These are phyloP conservation scores for Leptobrachium leishanense DNA, from an alignment of 2,113 vertebrate genomes.

Conservation along the genomic window DNA sequence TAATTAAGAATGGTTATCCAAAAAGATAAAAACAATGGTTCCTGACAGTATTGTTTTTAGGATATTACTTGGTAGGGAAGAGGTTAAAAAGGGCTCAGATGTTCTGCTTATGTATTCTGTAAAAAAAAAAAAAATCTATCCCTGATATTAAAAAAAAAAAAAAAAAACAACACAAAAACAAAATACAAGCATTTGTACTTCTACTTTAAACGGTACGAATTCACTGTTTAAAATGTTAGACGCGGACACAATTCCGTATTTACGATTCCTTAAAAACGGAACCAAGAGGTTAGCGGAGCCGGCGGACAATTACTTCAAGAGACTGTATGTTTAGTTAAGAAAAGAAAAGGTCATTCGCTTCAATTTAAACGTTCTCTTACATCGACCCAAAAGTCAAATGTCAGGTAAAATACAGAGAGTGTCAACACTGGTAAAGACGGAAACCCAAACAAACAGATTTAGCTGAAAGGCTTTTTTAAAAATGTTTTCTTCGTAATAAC, in stretches of 20 bases:
- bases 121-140: too few species aligned
- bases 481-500: neutral
- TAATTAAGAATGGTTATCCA: too few species aligned
- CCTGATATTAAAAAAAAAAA: too few species aligned
- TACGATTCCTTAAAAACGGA: neutral
- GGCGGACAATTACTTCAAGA: neutral
- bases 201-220: too few species aligned
- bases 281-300: neutral
- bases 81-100: too few species aligned
- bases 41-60: too few species aligned
- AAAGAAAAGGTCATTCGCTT: conserved; percentile 19
- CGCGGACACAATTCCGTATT: neutral
- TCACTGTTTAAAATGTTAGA: too few species aligned
- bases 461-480: neutral
- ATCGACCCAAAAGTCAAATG: conserved; percentile 20
- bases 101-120: too few species aligned
- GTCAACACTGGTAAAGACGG: conserved; percentile 6
- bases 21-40: too few species aligned
- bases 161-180: too few species aligned
- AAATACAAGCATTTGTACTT: too few species aligned
- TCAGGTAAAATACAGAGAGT: conserved; percentile 1
- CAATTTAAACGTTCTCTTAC: conserved; percentile 6
- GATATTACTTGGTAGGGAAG: too few species aligned
- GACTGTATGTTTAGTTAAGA: conserved; percentile 15
- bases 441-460: neutral